Evolutionary conservation across 2,888 invertebrate genomes (phyloP).

Genomic region (Noctua comes): DNA sequence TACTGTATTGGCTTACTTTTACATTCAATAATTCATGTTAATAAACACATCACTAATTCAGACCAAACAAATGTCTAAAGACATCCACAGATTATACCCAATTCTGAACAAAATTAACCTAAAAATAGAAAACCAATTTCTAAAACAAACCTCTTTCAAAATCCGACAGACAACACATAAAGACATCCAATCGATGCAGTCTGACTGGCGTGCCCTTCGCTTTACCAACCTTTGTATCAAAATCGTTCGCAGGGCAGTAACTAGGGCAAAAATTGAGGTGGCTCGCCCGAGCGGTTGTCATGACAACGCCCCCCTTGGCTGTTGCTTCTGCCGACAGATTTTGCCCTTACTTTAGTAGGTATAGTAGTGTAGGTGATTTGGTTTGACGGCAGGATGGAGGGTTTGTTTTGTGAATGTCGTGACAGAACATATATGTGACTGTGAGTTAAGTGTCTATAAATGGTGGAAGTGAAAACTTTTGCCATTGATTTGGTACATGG

Average conservation of each 20-base stretch:
- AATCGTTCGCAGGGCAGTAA: conserved; percentile 75
- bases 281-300: conserved; percentile 73
- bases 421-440: neutral
- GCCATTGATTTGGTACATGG: neutral
- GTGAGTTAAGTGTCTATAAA: neutral
- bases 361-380: conserved; percentile 30
- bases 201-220: conserved; percentile 64
- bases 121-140: neutral
- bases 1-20: neutral
- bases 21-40: neutral
- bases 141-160: conserved; percentile 3
- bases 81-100: neutral
- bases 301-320: conserved; percentile 73
- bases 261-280: conserved; percentile 85
- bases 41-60: neutral
- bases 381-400: conserved; percentile 13
- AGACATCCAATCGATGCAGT: conserved; percentile 58
- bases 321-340: conserved; percentile 65
- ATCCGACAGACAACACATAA: conserved; percentile 13
- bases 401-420: conserved; percentile 4
- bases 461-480: neutral
- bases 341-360: conserved; percentile 36
- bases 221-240: conserved; percentile 72
- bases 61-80: neutral
- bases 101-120: neutral